Base-by-base conservation (phyloP, 1,140 invertebrate species). In the Philaenus spumarius region DNA sequence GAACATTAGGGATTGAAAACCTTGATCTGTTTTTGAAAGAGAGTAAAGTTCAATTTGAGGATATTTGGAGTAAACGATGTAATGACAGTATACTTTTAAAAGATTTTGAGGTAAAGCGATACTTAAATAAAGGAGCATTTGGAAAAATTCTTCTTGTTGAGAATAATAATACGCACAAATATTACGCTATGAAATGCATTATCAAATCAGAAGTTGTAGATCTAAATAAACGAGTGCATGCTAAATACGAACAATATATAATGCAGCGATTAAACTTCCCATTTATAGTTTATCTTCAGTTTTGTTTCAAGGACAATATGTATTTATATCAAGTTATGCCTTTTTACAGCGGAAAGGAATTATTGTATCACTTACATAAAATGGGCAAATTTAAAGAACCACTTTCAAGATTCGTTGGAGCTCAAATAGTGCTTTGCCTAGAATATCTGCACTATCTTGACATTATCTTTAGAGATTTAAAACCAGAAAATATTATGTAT, bases 401-500 rank as follows among this genome's bases (percentile, higher is more conserved):
- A n/a, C 78, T 89, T 66, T 80, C 90, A 3, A 85, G 84, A 66
- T 98, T 98, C 77, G 98, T 97, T 73, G 90, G 86, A 2, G 88
- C 89, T 45, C 93, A 97, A 80, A 90, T 97, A 19, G 78, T 90
- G 37, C 74, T 97, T 58, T 91, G 88, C 0, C 79, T 98, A 58
- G 94, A 98, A 73, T 98, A 97, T 75, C 77, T 98, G 39, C 95
- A 98, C 70, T 80, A 86, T 64, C 83, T 94, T 68, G 87, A 90
- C 70, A 74, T 98, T 55, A 80, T 97, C 45, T 97, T 97, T 71
- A 80, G 94, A 39, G 93, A 97, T 78, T 76, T 98, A 47, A 98
- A 98, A 72, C 95, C 95, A 2, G 95, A 98, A 77, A 98, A 98
- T 75, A 85, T 98, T 62, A 77, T 98, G 50, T 86, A 98, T 55